These are phyloP conservation scores for Diplodus puntazzo DNA, from an alignment of 2,797 vertebrate genomes.

Conservation along the genomic window DNA sequence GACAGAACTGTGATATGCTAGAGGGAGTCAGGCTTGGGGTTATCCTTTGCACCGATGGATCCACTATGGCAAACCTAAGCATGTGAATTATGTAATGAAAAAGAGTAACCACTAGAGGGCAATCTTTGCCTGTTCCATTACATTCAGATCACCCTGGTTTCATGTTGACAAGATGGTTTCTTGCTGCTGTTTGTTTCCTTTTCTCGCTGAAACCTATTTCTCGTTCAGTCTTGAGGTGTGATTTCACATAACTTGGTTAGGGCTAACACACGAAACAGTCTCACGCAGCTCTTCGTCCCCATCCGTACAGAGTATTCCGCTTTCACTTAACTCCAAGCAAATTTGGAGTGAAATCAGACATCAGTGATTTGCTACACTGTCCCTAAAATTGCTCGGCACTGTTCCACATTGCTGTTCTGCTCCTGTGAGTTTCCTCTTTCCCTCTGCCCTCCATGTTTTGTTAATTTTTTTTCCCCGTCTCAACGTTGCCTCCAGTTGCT, in stretches of 20 bases:
- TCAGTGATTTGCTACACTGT: background rate
- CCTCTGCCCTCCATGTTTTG: constrained; percentile 1
- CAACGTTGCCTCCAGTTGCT: constrained; percentile 46
- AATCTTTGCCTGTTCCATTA: constrained; percentile 28
- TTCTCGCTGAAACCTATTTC: background rate
- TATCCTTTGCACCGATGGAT: background rate
- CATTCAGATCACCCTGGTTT: background rate
- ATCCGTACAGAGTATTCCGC: background rate
- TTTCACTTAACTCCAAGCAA: background rate
- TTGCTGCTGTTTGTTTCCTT: background rate
- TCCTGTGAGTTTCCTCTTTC: background rate
- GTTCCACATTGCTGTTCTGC: background rate
- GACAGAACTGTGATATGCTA: background rate
- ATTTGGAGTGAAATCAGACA: background rate
- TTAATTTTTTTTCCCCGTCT: background rate
- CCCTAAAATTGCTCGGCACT: background rate
- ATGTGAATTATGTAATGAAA: constrained; percentile 25
- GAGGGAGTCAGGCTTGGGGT: background rate
- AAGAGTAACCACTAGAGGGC: constrained; percentile 62
- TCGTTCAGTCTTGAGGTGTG: background rate
- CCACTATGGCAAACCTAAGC: background rate
- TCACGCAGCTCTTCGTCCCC: background rate
- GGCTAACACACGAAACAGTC: background rate
- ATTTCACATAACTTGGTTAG: background rate
- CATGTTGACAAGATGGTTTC: background rate